phyloP scores from a whole-genome alignment of 1,140 invertebrate species.

The Polypedilum pembai region DNA sequence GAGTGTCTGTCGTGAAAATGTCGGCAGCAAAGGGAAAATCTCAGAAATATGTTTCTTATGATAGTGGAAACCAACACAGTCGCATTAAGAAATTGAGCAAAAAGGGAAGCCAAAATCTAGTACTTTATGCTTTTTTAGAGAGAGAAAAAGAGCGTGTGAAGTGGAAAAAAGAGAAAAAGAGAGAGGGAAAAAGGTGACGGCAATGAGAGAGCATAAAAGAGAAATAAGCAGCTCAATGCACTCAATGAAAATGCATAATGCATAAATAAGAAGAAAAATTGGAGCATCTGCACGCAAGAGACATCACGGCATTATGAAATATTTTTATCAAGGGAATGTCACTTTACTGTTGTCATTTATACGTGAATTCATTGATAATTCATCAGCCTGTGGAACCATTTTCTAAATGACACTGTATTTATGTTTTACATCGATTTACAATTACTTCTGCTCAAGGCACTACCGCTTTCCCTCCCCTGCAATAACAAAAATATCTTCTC shows the following conservation, averaged over 20 bases:
- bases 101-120: neutral
- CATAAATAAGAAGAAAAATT: neutral
- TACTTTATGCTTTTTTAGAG: neutral
- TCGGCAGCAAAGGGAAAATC: neutral
- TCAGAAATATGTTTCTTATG: slow-evolving; percentile 4
- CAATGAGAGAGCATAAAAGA: neutral
- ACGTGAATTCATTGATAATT: too few relatives aligned
- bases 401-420: too few relatives aligned
- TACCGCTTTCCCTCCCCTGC: too few relatives aligned
- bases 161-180: neutral
- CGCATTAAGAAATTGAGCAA: neutral
- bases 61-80: neutral
- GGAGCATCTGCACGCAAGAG: neutral
- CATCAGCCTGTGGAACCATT: too few relatives aligned
- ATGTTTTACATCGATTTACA: too few relatives aligned
- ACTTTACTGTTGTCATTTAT: too few relatives aligned
- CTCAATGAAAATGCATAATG: neutral
- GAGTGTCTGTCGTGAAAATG: neutral
- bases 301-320: neutral
- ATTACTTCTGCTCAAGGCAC: too few relatives aligned
- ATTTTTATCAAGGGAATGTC: neutral
- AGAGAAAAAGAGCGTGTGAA: too few relatives aligned
- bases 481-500: too few relatives aligned
- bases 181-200: neutral
- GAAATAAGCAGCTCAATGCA: neutral